phyloP scores from a whole-genome alignment of 2,113 vertebrate genomes.

The Callocephalon fimbriatum region DNA sequence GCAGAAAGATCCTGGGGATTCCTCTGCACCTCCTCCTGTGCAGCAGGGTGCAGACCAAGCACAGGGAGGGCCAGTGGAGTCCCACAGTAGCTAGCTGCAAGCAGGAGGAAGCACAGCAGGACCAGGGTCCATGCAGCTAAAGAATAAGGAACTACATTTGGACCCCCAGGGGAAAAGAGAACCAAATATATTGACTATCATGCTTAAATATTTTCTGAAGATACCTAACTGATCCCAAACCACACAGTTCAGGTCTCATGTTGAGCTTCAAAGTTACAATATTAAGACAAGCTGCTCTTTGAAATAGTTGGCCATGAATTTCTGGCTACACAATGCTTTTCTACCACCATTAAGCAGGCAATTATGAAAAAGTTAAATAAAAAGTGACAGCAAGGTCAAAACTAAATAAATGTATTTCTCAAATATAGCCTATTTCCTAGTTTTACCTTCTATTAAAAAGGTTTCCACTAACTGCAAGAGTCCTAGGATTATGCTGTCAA shows the following conservation, averaged over 20 bases:
- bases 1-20: background rate
- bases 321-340: background rate
- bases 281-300: background rate
- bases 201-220: background rate
- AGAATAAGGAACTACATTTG: background rate
- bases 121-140: background rate
- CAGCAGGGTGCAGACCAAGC: background rate
- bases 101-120: background rate
- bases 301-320: background rate
- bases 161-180: background rate
- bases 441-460: background rate
- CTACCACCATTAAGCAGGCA: background rate
- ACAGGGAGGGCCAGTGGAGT: rapidly evolving
- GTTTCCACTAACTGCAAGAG: background rate
- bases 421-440: background rate
- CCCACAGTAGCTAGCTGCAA: background rate
- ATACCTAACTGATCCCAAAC: background rate
- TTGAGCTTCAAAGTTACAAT: background rate
- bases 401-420: background rate
- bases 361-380: background rate
- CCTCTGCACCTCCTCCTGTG: background rate
- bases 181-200: background rate
- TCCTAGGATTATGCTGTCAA: background rate
- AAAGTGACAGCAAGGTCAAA: slow-evolving; percentile 12
- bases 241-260: background rate